Evolutionary conservation across 2,888 invertebrate species (phyloP).

Genomic region (Stramonita haemastoma): DNA sequence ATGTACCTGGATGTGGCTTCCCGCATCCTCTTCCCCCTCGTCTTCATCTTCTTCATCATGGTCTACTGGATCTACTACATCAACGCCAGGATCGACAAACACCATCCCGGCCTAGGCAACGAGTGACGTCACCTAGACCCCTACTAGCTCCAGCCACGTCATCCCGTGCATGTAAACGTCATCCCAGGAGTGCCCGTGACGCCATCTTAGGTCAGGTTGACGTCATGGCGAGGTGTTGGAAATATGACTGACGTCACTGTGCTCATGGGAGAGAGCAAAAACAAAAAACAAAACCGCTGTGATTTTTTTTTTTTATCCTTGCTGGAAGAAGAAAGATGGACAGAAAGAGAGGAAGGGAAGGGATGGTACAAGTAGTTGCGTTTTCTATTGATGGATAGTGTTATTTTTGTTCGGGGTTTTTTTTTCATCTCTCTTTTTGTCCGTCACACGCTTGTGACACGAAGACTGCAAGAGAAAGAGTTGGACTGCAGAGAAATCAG

Average conservation of each 20-base stretch:
- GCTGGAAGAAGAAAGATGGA: background rate
- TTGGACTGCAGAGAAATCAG: background rate
- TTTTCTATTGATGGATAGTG: background rate
- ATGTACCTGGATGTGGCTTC: constrained; percentile 66
- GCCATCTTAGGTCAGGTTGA: background rate
- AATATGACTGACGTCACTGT: no score
- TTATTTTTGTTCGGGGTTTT: background rate
- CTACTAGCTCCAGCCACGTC: background rate
- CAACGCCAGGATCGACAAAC: constrained; percentile 42
- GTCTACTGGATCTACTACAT: constrained; percentile 69
- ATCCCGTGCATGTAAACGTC: background rate
- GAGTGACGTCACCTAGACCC: background rate
- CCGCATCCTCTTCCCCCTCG: constrained; percentile 66
- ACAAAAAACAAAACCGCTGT: background rate
- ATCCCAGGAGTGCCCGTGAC: background rate
- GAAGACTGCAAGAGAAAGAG: background rate
- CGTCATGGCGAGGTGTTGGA: background rate
- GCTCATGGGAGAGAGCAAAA: background rate
- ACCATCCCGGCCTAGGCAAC: background rate
- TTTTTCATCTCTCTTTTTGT: background rate
- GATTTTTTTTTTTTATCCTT: background rate
- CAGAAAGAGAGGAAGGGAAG: background rate
- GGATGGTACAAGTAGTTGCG: background rate
- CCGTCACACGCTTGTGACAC: background rate
- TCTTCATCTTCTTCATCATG: constrained; percentile 66